Percentiles rank a stretch among this genome's conserved stretches.
Evolutionary conservation across 1,140 invertebrate species (phyloP).

Genomic region (Aphis craccivora): DNA sequence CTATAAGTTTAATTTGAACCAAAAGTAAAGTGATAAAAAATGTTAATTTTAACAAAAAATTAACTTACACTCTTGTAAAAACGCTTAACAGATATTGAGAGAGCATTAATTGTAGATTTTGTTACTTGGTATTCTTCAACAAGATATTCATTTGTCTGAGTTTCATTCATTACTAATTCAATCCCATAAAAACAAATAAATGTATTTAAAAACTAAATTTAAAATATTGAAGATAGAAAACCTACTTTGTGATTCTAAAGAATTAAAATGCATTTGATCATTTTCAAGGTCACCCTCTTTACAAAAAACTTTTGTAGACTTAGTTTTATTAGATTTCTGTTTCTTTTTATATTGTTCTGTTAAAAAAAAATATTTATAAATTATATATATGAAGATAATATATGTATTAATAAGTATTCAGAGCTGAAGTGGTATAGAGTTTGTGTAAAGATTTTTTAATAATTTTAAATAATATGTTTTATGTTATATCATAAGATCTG

Average conservation of each 20-base stretch:
- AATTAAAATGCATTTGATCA: constrained; percentile 27
- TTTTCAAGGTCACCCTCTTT: background rate
- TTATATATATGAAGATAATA: background rate
- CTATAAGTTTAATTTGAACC: background rate
- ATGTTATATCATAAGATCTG: background rate
- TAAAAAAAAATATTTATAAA: constrained; percentile 16
- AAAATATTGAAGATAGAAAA: background rate
- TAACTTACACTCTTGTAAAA: constrained; percentile 54
- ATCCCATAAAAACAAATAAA: background rate
- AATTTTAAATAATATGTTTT: background rate
- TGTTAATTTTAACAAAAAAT: background rate
- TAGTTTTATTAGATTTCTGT: background rate
- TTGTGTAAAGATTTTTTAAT: background rate
- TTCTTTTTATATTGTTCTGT: background rate
- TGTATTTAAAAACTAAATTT: background rate
- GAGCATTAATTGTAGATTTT: background rate
- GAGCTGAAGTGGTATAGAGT: background rate
- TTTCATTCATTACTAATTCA: background rate
- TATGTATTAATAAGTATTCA: background rate
- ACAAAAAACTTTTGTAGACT: background rate
- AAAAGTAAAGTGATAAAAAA: background rate
- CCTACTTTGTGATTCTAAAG: constrained; percentile 21
- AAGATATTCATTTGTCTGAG: constrained; percentile 21
- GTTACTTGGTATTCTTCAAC: constrained; percentile 26
- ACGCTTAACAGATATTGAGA: constrained; percentile 37